Conservation (phyloP, 2,113 vertebrate species). For the Malurus elegans region DNA sequence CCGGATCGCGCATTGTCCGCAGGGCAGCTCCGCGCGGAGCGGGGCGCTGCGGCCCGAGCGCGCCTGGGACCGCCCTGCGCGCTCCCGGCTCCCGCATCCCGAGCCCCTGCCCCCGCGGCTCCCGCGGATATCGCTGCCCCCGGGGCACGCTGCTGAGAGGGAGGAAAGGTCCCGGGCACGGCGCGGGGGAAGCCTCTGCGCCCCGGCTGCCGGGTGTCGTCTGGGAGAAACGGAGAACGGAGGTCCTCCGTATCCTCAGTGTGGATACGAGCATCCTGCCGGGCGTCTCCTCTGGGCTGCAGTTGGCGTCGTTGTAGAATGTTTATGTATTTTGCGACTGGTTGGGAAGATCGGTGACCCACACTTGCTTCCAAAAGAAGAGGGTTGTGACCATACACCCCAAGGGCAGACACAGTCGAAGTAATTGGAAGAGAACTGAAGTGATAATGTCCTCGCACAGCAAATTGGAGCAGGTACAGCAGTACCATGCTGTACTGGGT, state of each 20-base stretch:
- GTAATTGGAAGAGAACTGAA: background rate
- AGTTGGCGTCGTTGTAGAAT: background rate
- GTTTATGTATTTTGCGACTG: fast-evolving
- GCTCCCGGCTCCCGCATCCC: background rate
- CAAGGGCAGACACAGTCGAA: background rate
- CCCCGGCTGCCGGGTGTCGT: background rate
- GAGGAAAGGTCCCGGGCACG: background rate
- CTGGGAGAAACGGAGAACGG: background rate
- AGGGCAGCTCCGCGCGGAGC: background rate
- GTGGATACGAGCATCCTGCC: background rate
- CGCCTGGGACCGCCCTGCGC: background rate
- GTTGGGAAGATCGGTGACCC: background rate
- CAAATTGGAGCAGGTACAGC: fast-evolving
- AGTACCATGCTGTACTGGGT: background rate
- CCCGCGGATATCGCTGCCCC: background rate
- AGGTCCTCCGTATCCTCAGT: fast-evolving
- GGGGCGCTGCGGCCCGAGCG: background rate
- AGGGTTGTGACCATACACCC: background rate
- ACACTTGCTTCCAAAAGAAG: background rate
- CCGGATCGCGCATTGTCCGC: background rate
- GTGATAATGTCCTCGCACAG: no score
- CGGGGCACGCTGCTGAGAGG: background rate
- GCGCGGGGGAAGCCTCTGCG: background rate
- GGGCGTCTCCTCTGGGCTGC: background rate
- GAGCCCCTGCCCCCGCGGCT: background rate